Conservation (phyloP, 2,113 vertebrate genomes). For the Oriolus oriolus region DNA sequence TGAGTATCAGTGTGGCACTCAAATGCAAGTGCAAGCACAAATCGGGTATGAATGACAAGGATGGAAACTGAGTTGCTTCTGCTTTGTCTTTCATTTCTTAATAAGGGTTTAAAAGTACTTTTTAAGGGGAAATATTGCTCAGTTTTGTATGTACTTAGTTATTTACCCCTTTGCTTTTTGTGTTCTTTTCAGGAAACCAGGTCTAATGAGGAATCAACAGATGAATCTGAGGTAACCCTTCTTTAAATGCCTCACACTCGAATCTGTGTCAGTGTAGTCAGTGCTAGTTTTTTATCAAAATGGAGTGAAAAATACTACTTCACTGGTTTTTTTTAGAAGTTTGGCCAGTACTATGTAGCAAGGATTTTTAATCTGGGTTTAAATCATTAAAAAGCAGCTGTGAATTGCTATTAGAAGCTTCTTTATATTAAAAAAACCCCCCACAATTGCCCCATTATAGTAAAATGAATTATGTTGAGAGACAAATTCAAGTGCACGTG, state of each 20-base stretch:
- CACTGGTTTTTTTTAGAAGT: neutral
- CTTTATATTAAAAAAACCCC: neutral
- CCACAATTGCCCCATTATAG: accelerated
- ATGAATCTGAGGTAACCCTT: constrained; percentile 92
- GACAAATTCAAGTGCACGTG: neutral
- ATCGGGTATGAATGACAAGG: neutral
- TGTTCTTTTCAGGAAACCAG: constrained; percentile 77
- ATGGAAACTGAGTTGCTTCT: neutral
- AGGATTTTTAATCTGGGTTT: neutral
- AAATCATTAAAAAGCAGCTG: neutral
- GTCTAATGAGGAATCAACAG: constrained; percentile 86
- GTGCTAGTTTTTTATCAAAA: neutral
- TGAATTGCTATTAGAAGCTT: neutral
- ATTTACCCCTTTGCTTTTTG: neutral
- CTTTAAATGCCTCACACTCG: neutral
- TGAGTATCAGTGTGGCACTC: neutral
- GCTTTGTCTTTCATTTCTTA: neutral
- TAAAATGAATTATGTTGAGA: neutral
- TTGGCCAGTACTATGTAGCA: neutral
- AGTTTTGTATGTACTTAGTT: neutral
- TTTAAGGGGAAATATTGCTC: neutral
- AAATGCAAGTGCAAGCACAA: neutral
- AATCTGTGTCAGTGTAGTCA: neutral
- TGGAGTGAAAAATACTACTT: neutral
- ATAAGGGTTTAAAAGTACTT: neutral